These are phyloP conservation scores for Tokudaia tokunoshimensis DNA, from an alignment of 2,797 vertebrate genomes.

Conservation along the genomic window DNA sequence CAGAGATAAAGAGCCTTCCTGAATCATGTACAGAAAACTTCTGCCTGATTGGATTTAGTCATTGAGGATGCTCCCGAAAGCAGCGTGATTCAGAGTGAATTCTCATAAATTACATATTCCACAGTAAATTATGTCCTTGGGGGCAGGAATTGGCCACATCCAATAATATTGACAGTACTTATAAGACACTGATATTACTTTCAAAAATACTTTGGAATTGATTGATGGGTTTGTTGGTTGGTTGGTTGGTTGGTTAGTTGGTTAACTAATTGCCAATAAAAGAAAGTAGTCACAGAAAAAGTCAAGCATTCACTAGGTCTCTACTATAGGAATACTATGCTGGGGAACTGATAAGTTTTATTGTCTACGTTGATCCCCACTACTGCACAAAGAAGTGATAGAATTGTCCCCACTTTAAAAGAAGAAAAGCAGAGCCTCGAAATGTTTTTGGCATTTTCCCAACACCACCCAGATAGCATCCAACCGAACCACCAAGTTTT, in stretches of 20 bases:
- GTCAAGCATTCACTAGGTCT: not conserved
- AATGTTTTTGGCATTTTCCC: conserved; percentile 31
- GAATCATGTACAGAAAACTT: conserved; percentile 58
- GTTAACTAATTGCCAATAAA: not conserved
- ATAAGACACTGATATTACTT: conserved; percentile 3
- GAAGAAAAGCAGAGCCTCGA: conserved; percentile 60
- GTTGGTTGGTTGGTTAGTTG: not conserved
- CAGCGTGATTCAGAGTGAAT: conserved; percentile 46
- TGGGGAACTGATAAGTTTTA: not conserved
- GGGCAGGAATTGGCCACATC: not conserved
- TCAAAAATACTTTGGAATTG: conserved; percentile 21
- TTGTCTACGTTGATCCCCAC: conserved; percentile 32
- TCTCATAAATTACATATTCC: conserved; percentile 22
- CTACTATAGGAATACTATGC: not conserved
- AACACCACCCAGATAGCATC: conserved; percentile 45
- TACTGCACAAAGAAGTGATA: not conserved
- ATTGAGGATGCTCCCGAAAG: conserved; percentile 39
- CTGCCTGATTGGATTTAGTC: conserved; percentile 58
- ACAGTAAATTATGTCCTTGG: not conserved
- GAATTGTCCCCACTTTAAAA: conserved; percentile 28
- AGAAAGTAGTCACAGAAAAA: conserved; percentile 62
- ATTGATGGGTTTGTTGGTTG: not conserved
- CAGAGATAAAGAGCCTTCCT: conserved; percentile 58
- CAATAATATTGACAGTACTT: not conserved
- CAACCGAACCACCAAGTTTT: conserved; percentile 57